Conservation (phyloP, 2,113 vertebrate genomes). For the Calyptomena viridis region DNA sequence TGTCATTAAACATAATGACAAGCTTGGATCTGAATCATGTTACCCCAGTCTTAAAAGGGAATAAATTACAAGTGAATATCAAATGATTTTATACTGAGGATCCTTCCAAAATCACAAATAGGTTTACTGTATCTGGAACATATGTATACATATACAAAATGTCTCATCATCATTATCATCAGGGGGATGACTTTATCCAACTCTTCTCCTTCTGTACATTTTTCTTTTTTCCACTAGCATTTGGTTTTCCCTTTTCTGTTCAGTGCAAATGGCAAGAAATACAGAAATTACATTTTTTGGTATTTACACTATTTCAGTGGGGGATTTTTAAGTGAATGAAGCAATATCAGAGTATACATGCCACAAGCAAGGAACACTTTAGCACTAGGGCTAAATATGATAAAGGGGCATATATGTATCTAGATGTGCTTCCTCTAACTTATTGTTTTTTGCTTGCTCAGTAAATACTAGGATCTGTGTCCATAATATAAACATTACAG, state of each 20-base stretch:
- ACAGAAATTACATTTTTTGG: neutral
- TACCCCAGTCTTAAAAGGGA: neutral
- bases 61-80: neutral
- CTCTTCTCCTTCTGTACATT: neutral
- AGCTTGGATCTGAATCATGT: neutral
- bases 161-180: neutral
- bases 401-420: neutral
- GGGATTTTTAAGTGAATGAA: neutral
- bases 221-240: neutral
- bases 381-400: neutral
- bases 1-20: neutral
- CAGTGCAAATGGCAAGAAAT: neutral
- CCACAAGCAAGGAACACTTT: neutral
- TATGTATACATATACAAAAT: neutral
- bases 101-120: neutral
- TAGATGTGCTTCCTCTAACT: neutral
- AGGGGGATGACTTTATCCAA: neutral
- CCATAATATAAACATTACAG: neutral
- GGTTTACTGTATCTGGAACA: neutral
- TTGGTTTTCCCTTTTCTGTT: neutral
- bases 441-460: neutral
- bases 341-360: neutral
- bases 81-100: neutral
- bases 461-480: neutral
- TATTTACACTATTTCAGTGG: neutral